A percentile compares a stretch with the other conserved stretches of the same genome.
phyloP scores from a whole-genome alignment of 2,888 invertebrate genomes.

The Callyntrura guangdongensis region DNA sequence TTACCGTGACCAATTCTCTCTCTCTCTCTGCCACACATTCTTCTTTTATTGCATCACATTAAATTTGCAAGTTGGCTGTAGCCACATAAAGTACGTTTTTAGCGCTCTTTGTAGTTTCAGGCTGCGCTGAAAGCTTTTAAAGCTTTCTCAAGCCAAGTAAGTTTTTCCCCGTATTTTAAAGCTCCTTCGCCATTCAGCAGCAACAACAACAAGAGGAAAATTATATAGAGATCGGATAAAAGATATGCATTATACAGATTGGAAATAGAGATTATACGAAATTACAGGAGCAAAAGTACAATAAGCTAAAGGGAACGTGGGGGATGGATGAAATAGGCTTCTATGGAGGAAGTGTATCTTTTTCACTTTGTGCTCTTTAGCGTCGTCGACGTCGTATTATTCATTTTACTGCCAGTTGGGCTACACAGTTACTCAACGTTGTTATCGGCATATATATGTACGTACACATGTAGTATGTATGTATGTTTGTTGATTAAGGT shows the following conservation, averaged over 20 bases:
- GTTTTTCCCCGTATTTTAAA: constrained; percentile 25
- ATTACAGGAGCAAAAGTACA: constrained; percentile 55
- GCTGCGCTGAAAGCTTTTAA: constrained; percentile 15
- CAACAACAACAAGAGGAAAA: constrained; percentile 40
- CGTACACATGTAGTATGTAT: constrained; percentile 36
- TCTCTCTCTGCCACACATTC: constrained; percentile 35
- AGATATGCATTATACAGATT: constrained; percentile 57
- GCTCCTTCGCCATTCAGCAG: not conserved
- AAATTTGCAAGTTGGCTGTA: constrained; percentile 68
- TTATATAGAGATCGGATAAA: constrained; percentile 54
- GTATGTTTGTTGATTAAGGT: not conserved
- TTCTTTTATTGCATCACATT: constrained; percentile 70
- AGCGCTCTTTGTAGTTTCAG: constrained; percentile 9
- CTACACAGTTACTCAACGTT: not conserved
- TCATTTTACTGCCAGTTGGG: not conserved
- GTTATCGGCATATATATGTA: constrained; percentile 17
- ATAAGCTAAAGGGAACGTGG: constrained; percentile 43
- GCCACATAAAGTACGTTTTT: constrained; percentile 38
- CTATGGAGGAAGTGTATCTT: constrained; percentile 67
- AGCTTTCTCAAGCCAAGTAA: not conserved
- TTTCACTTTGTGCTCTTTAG: constrained; percentile 23
- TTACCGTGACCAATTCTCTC: constrained; percentile 6
- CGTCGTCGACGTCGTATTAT: not conserved
- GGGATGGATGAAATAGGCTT: constrained; percentile 45
- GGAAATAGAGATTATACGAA: constrained; percentile 70